Conservation (phyloP, 2,888 invertebrate genomes). For the Antheraea assamensis region DNA sequence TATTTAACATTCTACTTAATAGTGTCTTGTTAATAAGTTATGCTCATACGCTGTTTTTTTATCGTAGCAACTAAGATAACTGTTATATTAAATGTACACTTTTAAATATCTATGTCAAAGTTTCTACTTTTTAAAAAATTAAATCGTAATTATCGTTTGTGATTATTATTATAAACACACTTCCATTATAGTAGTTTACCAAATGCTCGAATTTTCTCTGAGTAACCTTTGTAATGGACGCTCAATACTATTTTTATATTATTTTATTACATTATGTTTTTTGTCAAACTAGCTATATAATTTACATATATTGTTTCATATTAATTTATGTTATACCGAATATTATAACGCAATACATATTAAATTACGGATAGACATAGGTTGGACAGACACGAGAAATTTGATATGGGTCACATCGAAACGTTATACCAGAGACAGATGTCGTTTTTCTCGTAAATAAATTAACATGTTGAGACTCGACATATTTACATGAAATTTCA, state of each 20-base stretch:
- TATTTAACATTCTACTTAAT: too few species aligned
- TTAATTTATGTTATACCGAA: constrained; percentile 26
- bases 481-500: neutral
- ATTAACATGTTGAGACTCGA: constrained; percentile 31
- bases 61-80: too few species aligned
- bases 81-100: too few species aligned
- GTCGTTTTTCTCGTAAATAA: constrained; percentile 40
- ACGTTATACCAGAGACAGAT: constrained; percentile 44
- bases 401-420: constrained; percentile 62
- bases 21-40: too few species aligned
- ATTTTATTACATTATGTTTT: neutral
- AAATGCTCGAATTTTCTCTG: too few species aligned
- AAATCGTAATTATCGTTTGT: too few species aligned
- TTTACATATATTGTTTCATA: neutral
- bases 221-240: neutral
- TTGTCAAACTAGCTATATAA: neutral
- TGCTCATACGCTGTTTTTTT: too few species aligned
- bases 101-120: too few species aligned
- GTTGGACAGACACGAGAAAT: constrained; percentile 47
- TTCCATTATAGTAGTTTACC: too few species aligned
- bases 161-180: too few species aligned
- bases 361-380: constrained; percentile 45
- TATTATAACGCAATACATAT: constrained; percentile 32
- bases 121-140: too few species aligned
- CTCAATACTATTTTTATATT: neutral